Conservation (phyloP, 1,140 invertebrate species). For the Drosophila sulfurigaster region DNA sequence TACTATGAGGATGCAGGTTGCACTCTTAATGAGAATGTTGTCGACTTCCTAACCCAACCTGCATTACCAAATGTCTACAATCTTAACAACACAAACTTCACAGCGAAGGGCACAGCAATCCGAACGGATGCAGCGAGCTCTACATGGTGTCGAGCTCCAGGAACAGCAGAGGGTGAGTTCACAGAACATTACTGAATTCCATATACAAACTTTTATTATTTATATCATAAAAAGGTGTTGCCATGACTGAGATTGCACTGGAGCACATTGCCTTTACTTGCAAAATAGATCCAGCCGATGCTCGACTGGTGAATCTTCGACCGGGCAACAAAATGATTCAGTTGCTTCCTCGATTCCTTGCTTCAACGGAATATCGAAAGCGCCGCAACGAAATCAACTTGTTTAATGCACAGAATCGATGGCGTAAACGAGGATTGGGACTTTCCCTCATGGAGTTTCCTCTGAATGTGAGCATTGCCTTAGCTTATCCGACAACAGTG, state of each 20-base stretch:
- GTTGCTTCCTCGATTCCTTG: slow-evolving; percentile 62
- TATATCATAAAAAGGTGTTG: slow-evolving; percentile 69
- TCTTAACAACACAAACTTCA: slow-evolving; percentile 85
- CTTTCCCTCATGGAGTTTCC: slow-evolving; percentile 87
- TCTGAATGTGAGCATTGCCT: slow-evolving; percentile 86
- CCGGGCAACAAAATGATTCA: slow-evolving; percentile 84
- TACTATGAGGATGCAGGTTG: slow-evolving; percentile 89
- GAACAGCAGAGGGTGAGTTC: slow-evolving; percentile 87
- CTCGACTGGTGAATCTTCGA: slow-evolving; percentile 88
- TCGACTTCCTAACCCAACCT: slow-evolving; percentile 78
- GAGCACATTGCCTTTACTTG: slow-evolving; percentile 90
- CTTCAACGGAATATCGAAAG: slow-evolving; percentile 85
- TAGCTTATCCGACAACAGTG: slow-evolving; percentile 86
- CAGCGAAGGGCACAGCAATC: slow-evolving; percentile 85
- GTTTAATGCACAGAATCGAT: slow-evolving; percentile 88
- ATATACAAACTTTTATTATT: too few relatives aligned
- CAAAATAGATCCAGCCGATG: slow-evolving; percentile 89
- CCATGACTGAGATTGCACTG: slow-evolving; percentile 91
- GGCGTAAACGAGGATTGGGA: slow-evolving; percentile 89
- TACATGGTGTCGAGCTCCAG: slow-evolving; percentile 88
- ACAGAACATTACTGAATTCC: slow-evolving; percentile 79
- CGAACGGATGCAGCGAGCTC: slow-evolving; percentile 88
- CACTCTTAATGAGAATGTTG: slow-evolving; percentile 87
- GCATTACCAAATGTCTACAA: slow-evolving; percentile 88
- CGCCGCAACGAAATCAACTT: slow-evolving; percentile 85